A percentile compares a stretch with the other conserved stretches of the same genome.
Evolutionary conservation across 2,113 vertebrate genomes (phyloP).

Genomic region (Serinus canaria): DNA sequence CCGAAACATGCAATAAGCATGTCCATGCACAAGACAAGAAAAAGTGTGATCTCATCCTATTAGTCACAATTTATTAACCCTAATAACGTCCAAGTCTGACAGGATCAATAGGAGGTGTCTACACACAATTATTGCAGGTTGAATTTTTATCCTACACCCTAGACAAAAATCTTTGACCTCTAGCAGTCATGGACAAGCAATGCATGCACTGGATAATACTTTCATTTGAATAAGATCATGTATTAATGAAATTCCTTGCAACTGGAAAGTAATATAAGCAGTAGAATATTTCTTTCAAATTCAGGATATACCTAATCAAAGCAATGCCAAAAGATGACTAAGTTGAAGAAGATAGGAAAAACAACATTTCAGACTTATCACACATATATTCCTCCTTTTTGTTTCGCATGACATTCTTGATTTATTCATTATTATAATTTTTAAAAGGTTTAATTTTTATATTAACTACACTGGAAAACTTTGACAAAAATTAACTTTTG

Average conservation of each 20-base stretch:
- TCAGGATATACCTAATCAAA: not conserved
- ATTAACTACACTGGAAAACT: not conserved
- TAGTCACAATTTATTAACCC: not conserved
- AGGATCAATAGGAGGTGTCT: not conserved
- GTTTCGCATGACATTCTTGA: not conserved
- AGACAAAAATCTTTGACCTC: not conserved
- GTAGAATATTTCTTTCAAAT: not conserved
- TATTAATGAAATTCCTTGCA: not conserved
- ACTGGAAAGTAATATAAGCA: not conserved
- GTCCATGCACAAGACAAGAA: not conserved
- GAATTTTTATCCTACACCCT: not conserved
- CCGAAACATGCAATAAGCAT: not conserved
- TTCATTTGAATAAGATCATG: not conserved
- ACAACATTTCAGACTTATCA: not conserved
- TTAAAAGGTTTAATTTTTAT: not conserved
- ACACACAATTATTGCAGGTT: not conserved
- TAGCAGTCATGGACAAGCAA: not conserved
- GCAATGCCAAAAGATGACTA: accelerated
- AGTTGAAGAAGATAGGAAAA: not conserved
- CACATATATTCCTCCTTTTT: not conserved
- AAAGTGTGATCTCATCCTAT: not conserved
- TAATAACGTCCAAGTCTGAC: not conserved
- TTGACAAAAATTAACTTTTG: not conserved
- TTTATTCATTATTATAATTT: not conserved
- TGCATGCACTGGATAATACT: not conserved